Percentiles rank a stretch among this genome's conserved stretches.
These are phyloP conservation scores for Orchestia grillus DNA, from an alignment of 1,140 invertebrate species.

Conservation along the genomic window DNA sequence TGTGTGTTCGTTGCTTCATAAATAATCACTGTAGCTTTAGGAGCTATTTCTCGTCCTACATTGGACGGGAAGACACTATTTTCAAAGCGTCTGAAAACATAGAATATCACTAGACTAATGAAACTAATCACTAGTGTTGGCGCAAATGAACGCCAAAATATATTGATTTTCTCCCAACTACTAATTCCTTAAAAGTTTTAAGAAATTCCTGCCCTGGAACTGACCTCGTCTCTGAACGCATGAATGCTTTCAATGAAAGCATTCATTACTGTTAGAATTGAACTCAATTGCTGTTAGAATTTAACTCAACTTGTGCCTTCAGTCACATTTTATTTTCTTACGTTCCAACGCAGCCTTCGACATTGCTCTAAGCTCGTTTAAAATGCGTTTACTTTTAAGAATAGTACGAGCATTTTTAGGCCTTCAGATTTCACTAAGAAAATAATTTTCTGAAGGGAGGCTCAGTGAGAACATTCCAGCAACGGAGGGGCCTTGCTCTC, in stretches of 20 bases:
- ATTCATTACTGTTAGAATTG: too few species aligned
- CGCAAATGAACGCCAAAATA: too few species aligned
- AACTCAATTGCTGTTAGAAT: neutral
- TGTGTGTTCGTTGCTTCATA: neutral
- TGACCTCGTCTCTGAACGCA: too few species aligned
- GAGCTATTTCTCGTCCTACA: neutral
- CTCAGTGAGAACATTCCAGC: neutral
- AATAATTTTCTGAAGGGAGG: neutral
- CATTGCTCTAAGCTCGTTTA: neutral
- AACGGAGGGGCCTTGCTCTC: neutral
- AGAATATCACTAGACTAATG: too few species aligned
- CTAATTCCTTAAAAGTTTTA: too few species aligned
- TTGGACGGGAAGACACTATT: too few species aligned
- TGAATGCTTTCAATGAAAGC: too few species aligned
- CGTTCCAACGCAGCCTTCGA: neutral
- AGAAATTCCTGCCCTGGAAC: too few species aligned
- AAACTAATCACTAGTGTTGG: too few species aligned
- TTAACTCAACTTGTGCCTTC: neutral
- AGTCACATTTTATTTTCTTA: neutral
- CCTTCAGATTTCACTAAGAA: neutral
- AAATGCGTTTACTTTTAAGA: too few species aligned
- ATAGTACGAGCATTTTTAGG: too few species aligned
- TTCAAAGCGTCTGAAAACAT: neutral
- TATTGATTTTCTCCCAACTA: too few species aligned
- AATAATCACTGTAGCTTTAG: neutral